These are phyloP conservation scores for Chironomus riparius DNA, from an alignment of 2,888 invertebrate genomes.

Conservation along the genomic window DNA sequence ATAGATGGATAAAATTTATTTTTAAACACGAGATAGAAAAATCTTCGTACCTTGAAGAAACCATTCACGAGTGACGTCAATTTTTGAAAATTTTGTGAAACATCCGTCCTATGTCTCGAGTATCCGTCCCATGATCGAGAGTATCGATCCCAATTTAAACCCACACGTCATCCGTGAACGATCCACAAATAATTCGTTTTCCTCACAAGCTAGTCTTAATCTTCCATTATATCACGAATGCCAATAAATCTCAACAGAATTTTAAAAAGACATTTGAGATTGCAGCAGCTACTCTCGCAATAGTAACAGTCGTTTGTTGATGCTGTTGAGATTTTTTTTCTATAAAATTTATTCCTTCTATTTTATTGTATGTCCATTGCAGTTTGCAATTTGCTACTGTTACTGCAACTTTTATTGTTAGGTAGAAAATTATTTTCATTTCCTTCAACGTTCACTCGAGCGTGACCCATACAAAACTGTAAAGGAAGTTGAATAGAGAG, in stretches of 20 bases:
- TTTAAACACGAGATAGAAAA: too few species aligned
- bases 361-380: background rate
- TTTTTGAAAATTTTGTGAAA: too few species aligned
- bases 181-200: background rate
- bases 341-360: background rate
- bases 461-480: background rate
- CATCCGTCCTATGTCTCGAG: too few species aligned
- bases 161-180: too few species aligned
- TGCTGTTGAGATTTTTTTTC: background rate
- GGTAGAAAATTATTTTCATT: background rate
- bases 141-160: too few species aligned
- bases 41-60: too few species aligned
- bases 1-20: too few species aligned
- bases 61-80: too few species aligned
- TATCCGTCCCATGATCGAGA: too few species aligned
- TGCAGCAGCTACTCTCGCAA: background rate
- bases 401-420: background rate
- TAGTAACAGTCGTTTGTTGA: background rate
- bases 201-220: background rate
- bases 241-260: conserved; percentile 7
- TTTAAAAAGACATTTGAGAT: conserved; percentile 6
- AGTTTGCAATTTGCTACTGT: background rate
- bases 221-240: background rate
- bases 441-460: background rate
- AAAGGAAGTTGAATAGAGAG: too few species aligned